These are phyloP conservation scores for Spondyliosoma cantharus DNA, from an alignment of 2,797 vertebrate genomes.

Conservation along the genomic window DNA sequence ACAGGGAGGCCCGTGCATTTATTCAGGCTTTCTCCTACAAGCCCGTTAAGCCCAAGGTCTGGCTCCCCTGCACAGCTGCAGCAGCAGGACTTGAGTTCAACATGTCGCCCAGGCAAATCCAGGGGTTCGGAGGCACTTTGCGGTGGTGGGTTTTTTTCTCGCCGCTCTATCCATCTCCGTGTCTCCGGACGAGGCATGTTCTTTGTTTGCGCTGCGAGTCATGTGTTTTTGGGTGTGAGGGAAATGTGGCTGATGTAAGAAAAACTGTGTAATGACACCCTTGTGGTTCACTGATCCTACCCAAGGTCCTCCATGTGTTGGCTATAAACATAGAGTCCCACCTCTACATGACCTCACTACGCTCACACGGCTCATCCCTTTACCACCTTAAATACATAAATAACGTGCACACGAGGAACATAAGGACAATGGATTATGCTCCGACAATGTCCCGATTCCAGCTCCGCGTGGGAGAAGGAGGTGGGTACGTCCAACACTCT, in stretches of 20 bases:
- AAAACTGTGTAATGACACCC: slow-evolving; percentile 70
- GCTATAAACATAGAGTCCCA: slow-evolving; percentile 65
- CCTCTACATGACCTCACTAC: slow-evolving; percentile 67
- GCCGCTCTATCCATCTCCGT: slow-evolving; percentile 30
- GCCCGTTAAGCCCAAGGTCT: slow-evolving; percentile 41
- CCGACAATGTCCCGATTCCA: slow-evolving; percentile 33
- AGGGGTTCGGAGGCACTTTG: slow-evolving; percentile 22
- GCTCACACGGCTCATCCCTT: slow-evolving; percentile 41
- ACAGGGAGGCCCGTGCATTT: slow-evolving; percentile 63
- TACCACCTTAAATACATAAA: slow-evolving; percentile 59
- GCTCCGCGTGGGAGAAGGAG: slow-evolving; percentile 34
- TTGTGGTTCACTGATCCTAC: slow-evolving; percentile 55
- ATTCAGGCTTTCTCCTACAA: slow-evolving; percentile 65
- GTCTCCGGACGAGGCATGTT: slow-evolving; percentile 36
- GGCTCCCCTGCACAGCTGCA: slow-evolving; percentile 46
- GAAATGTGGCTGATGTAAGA: slow-evolving; percentile 74
- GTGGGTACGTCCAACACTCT: neutral
- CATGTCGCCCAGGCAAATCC: slow-evolving; percentile 33
- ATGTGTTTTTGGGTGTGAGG: slow-evolving; percentile 76
- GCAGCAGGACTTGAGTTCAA: slow-evolving; percentile 36
- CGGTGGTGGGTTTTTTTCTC: slow-evolving; percentile 22
- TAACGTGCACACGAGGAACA: slow-evolving; percentile 45
- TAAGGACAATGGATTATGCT: slow-evolving; percentile 46
- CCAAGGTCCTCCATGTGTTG: slow-evolving; percentile 62
- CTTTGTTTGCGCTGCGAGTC: slow-evolving; percentile 63